Evolutionary conservation across 2,797 vertebrate species (phyloP).

Genomic region (Trachurus trachurus): DNA sequence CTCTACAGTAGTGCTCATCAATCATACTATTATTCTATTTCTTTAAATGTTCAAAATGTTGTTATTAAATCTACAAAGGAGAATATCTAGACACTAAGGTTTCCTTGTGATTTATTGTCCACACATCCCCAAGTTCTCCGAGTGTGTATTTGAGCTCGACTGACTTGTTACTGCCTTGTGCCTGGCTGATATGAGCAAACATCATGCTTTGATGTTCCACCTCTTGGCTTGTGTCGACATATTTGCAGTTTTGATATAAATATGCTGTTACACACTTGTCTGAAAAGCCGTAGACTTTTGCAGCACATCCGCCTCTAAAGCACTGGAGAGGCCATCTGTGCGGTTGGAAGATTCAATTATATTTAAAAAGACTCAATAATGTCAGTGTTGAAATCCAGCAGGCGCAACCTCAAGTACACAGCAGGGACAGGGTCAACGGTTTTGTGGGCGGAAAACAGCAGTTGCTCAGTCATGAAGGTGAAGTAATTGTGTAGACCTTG

Average conservation of each 20-base stretch:
- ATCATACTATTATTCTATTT: not conserved
- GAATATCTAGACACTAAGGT: not conserved
- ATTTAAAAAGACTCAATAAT: slow-evolving; percentile 40
- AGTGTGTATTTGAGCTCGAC: not conserved
- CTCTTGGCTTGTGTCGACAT: not conserved
- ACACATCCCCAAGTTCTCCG: not conserved
- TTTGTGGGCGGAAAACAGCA: slow-evolving; percentile 29
- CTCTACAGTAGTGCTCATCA: not conserved
- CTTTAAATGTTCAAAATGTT: not conserved
- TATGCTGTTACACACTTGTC: not conserved
- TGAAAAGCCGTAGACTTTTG: not conserved
- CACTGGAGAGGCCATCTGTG: slow-evolving; percentile 24
- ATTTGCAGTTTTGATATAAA: not conserved
- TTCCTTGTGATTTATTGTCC: not conserved
- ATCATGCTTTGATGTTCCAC: slow-evolving; percentile 3
- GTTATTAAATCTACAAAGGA: not conserved
- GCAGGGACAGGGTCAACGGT: slow-evolving; percentile 32
- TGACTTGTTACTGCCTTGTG: slow-evolving; percentile 1
- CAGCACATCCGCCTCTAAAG: not conserved
- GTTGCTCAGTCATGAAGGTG: slow-evolving; percentile 23
- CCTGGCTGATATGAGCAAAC: not conserved
- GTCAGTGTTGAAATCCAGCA: slow-evolving; percentile 32
- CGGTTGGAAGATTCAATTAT: slow-evolving; percentile 31
- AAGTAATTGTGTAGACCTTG: slow-evolving; percentile 12
- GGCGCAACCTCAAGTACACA: slow-evolving; percentile 16